Percentiles rank a stretch among this genome's conserved stretches.
Conservation (phyloP, 1,140 invertebrate genomes). For the Micrasema longulum region DNA sequence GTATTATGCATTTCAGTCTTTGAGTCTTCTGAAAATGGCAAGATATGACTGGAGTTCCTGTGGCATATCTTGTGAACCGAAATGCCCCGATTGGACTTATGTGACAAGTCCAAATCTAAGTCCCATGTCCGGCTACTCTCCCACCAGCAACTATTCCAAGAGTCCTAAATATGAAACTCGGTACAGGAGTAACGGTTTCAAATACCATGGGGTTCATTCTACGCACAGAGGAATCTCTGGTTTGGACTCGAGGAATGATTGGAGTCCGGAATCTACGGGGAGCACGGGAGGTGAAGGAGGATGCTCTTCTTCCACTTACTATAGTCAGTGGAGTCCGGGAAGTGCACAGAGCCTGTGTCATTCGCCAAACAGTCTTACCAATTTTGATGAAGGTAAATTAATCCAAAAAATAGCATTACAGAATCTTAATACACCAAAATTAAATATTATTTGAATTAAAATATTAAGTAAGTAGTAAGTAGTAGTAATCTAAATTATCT, state of each 20-base stretch:
- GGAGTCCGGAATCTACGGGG: constrained; percentile 62
- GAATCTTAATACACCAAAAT: too few relatives aligned
- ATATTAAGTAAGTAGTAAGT: too few relatives aligned
- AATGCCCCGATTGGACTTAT: constrained; percentile 60
- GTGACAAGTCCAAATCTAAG: constrained; percentile 54
- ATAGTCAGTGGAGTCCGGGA: constrained; percentile 62
- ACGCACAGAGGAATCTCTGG: background rate
- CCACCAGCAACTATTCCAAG: constrained; percentile 30
- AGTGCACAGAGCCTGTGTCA: constrained; percentile 57
- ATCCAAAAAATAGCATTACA: too few relatives aligned
- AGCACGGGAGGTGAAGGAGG: constrained; percentile 49
- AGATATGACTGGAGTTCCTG: constrained; percentile 62
- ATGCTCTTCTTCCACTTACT: constrained; percentile 59
- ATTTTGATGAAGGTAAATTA: constrained; percentile 50
- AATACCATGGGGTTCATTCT: constrained; percentile 37
- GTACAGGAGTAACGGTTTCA: constrained; percentile 52
- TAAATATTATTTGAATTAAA: too few relatives aligned
- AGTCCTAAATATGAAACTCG: constrained; percentile 61
- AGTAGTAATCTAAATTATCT: too few relatives aligned
- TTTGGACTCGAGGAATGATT: constrained; percentile 55
- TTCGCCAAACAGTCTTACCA: constrained; percentile 43
- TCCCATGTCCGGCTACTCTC: constrained; percentile 53
- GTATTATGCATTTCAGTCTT: constrained; percentile 59
- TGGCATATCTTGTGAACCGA: constrained; percentile 62
- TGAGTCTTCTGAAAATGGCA: constrained; percentile 61